Base-by-base conservation (phyloP, 2,888 invertebrate genomes). In the Perithous albicinctus region DNA sequence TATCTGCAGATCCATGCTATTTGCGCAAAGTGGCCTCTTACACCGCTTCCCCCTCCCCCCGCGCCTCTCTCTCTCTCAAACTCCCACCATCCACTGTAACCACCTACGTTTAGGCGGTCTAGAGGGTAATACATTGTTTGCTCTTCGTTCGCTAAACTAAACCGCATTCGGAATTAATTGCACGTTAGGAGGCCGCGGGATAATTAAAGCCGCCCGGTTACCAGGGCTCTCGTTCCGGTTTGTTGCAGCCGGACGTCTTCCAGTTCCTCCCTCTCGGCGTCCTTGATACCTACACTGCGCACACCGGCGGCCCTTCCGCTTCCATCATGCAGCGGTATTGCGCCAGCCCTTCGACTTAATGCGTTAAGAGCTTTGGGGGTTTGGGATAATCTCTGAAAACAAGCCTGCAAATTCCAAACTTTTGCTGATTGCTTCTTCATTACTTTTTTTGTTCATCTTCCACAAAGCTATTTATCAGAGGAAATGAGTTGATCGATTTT, bases 111-210 rank as follows among this genome's bases (percentile, higher is more conserved):
- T 89, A 90, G 89, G 83, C 85, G 87, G 86, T 86, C 85, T 86
- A 79, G 83, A 78, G 85, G 86, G 86, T 90, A 89, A 90, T 90
- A 90, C 89, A 90, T 90, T 90, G 90, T 90, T 90, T 90, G 90
- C 90, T 90, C 88, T 89, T 88, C 89, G 88, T 90, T 89, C 88
- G 90, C 89, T 90, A 90, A 90, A 90, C 90, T 90, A 89, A 90
- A 90, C 90, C 90, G 89, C 90, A 90, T 90, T 90, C 86, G 89
- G 89, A 90, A 90, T 90, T 90, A 90, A 90, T 90, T 90, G 90
- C 90, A 90, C 88, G 90, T 90, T 90, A 90, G 89, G 82, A 90
- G 87, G 86, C 89, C 87, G 86, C 86, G 87, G 87, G 89, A 90
- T 90, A 90, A 90, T 90, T 90, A 90, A 90, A 90, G 89, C 89